Conservation (phyloP, 1,140 invertebrate species). For the Drosophila ficusphila region DNA sequence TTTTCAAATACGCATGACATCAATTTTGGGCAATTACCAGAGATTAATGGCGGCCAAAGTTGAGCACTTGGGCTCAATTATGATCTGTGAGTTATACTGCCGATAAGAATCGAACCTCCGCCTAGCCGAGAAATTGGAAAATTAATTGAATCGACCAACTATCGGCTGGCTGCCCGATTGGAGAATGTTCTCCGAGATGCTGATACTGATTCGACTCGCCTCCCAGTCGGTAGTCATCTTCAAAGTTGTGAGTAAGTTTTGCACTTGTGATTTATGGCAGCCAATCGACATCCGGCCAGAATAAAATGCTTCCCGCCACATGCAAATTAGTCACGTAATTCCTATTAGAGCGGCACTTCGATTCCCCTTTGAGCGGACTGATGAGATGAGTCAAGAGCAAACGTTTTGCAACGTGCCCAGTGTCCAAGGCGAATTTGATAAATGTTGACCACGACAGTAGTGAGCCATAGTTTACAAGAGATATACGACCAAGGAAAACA, state of each 20-base stretch:
- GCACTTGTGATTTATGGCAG: slow-evolving; percentile 49
- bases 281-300: slow-evolving; percentile 54
- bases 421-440: slow-evolving; percentile 26
- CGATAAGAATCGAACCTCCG: slow-evolving; percentile 43
- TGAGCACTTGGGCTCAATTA: slow-evolving; percentile 61
- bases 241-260: slow-evolving; percentile 13
- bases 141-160: slow-evolving; percentile 28
- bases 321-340: slow-evolving; percentile 76
- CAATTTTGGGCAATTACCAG: slow-evolving; percentile 75
- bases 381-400: slow-evolving; percentile 59
- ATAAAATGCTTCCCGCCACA: slow-evolving; percentile 18
- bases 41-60: slow-evolving; percentile 70
- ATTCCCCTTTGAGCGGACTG: slow-evolving; percentile 18
- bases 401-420: slow-evolving; percentile 40
- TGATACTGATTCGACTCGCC: background rate
- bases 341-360: slow-evolving; percentile 60
- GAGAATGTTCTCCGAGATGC: background rate
- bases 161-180: slow-evolving; percentile 5
- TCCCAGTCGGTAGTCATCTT: background rate
- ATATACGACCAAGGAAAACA: background rate
- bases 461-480: too few species aligned
- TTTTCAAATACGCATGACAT: slow-evolving; percentile 82
- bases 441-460: background rate
- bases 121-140: slow-evolving; percentile 50
- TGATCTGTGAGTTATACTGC: slow-evolving; percentile 48